Evolutionary conservation across 2,113 vertebrate species (phyloP).

Genomic region (Chinchilla lanigera): DNA sequence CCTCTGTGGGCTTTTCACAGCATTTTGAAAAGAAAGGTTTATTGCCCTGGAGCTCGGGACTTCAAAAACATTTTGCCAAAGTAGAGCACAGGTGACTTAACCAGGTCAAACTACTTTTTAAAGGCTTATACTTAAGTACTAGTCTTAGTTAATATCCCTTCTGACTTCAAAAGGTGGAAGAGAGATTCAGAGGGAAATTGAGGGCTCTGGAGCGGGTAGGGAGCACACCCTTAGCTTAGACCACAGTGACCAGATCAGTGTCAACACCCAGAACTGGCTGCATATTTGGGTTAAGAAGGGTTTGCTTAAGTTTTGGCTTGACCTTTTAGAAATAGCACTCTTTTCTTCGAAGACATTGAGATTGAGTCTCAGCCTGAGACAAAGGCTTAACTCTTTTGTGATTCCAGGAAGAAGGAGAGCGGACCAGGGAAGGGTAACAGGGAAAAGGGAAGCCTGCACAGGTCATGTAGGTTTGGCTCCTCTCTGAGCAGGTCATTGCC

Average conservation of each 20-base stretch:
- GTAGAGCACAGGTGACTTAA: conserved; percentile 80
- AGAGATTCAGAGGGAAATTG: neutral
- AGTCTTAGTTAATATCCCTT: conserved; percentile 54
- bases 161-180: conserved; percentile 44
- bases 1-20: fast-evolving
- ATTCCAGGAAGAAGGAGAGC: neutral
- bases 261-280: fast-evolving
- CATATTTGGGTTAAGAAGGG: neutral
- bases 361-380: neutral
- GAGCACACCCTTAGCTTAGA: neutral
- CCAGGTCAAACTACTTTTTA: conserved; percentile 74
- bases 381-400: neutral
- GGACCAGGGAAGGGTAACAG: fast-evolving
- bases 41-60: neutral
- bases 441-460: fast-evolving
- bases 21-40: neutral
- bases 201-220: neutral
- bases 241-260: neutral
- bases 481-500: neutral
- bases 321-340: neutral
- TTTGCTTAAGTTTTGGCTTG: neutral
- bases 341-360: neutral
- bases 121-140: conserved; percentile 52
- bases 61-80: neutral
- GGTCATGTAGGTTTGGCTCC: fast-evolving